Evolutionary conservation across 1,140 invertebrate species (phyloP).

Genomic region (Atta texana): DNA sequence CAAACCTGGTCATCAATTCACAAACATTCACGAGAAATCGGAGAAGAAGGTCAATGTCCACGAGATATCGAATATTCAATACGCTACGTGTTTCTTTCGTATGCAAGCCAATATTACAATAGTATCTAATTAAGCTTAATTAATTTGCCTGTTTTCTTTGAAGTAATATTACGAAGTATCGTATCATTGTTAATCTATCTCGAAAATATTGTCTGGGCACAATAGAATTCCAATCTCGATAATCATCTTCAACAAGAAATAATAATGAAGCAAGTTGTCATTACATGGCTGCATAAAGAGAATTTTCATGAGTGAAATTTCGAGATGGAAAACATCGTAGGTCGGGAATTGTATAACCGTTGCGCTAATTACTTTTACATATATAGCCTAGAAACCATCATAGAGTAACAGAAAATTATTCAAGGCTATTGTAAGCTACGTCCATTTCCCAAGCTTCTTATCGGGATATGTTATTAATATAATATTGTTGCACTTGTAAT

Average conservation of each 20-base stretch:
- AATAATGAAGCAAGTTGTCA: conserved; percentile 13
- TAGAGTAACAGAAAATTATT: conserved; percentile 14
- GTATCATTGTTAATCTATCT: background rate
- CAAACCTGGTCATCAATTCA: background rate
- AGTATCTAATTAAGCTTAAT: conserved; percentile 2
- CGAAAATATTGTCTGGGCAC: background rate
- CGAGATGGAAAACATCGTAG: conserved; percentile 18
- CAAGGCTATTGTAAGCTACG: conserved; percentile 1
- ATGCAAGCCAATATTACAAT: background rate
- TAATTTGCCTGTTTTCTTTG: background rate
- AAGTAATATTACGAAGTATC: background rate
- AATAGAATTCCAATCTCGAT: background rate
- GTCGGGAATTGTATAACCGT: conserved; percentile 9
- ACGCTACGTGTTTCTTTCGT: background rate
- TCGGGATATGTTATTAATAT: conserved; percentile 30
- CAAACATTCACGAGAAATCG: conserved; percentile 3
- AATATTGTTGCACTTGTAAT: background rate
- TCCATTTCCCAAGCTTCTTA: conserved; percentile 20
- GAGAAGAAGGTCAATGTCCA: background rate
- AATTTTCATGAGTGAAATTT: conserved; percentile 33
- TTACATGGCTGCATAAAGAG: conserved; percentile 23
- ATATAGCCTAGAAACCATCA: conserved; percentile 37
- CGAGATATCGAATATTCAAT: background rate
- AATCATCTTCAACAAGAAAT: conserved; percentile 19
- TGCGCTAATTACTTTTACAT: conserved; percentile 41